Base-by-base conservation (phyloP, 2,888 invertebrate species). In the Oegoconia quadripuncta region DNA sequence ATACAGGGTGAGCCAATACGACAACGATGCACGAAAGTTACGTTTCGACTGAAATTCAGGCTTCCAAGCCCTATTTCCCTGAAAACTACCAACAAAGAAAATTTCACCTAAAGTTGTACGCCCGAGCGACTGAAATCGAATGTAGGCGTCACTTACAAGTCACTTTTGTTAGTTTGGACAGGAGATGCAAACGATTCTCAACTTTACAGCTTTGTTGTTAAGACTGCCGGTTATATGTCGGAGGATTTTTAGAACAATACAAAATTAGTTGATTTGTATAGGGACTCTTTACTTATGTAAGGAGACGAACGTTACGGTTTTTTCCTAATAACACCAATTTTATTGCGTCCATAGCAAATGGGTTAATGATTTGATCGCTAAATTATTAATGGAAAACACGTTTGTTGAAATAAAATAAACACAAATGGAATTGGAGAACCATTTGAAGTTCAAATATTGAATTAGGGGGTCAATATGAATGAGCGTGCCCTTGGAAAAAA, bases 201-300 rank as follows among this genome's bases (percentile, higher is more conserved):
- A 7, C 9, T 32, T n/a, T 32, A 11, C 4, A 14, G 2, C 7
- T 9, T 20, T 1, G 9, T 8, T 3, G 9, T 13, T 13, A 22
- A n/a, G 8, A 12, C 16, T 32, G 12, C 6, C 9, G 3, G 4
- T 22, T 8, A 3, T 20, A 9, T 12, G 11, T 32, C 3, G 22
- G 13, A 3, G 11, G 25, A 27, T 20, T 44, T 39, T 34, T 26
- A 37, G 39, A 49, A 51, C 48, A 51, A 50, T 52, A 55, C 47
- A 37, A 46, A 53, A 55, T 58, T 52, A 53, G 50, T 42, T 49
- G 48, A 50, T 54, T 50, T 44, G 49, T 44, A 48, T 44, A 42
- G 44, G 34, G 20, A 26, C 13, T 16, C 27, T 37, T 27, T 35
- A 39, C 14, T 44, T 48, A 33, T 42, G 22, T 36, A 39, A 18